phyloP scores from a whole-genome alignment of 2,888 invertebrate genomes.

The Sthenelais limicola region DNA sequence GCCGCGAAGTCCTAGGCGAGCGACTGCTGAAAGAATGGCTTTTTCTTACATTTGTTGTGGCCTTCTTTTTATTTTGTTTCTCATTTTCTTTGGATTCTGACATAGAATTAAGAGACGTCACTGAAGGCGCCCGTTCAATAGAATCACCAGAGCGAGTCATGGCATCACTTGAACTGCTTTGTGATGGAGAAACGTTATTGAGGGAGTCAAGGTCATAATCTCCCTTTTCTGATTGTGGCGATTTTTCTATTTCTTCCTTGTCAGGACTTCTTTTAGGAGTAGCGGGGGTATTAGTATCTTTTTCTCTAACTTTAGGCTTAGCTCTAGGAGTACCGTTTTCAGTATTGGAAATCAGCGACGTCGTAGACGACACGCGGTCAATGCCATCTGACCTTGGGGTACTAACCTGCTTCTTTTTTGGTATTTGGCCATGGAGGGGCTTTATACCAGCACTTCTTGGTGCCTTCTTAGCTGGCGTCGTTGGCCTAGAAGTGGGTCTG shows the following conservation, averaged over 20 bases:
- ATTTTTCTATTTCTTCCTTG: not conserved
- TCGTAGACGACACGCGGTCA: conserved; percentile 23
- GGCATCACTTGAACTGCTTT: conserved; percentile 14
- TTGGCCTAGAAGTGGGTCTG: conserved; percentile 19
- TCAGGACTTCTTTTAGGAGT: conserved; percentile 11
- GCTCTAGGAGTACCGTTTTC: not conserved
- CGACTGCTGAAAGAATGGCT: conserved; percentile 3
- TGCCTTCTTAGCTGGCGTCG: conserved; percentile 13
- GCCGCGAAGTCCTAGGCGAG: conserved; percentile 13
- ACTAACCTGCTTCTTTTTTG: conserved; percentile 34
- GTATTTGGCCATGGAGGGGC: conserved; percentile 12
- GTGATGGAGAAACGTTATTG: conserved; percentile 18
- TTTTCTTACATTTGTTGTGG: conserved; percentile 16
- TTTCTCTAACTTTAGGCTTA: conserved; percentile 25
- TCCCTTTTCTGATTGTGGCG: not conserved
- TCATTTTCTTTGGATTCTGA: conserved; percentile 32
- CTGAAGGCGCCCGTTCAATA: not conserved
- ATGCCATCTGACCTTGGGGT: conserved; percentile 29
- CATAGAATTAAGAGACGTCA: conserved; percentile 9
- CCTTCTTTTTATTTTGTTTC: conserved; percentile 23
- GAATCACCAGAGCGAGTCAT: not conserved
- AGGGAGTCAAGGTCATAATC: conserved; percentile 22
- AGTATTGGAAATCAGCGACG: conserved; percentile 10
- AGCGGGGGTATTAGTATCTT: conserved; percentile 14
- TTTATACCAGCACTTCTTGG: not conserved